Base-by-base conservation (phyloP, 2,113 vertebrate genomes). In the Periophthalmodon schlosseri region DNA sequence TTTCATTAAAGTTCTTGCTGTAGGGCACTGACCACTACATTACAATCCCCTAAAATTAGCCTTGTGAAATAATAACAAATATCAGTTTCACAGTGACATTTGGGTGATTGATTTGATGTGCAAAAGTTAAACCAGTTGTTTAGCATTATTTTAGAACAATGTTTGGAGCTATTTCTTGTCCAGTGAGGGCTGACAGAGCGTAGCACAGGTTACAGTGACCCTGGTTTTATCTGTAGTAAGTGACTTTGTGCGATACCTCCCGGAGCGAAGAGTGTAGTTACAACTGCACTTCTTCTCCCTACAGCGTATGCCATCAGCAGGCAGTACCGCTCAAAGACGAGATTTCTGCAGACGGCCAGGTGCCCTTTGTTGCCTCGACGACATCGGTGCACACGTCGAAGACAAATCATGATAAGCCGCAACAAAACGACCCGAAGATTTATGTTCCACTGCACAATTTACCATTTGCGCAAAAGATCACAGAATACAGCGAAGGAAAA, bases 221-320 rank as follows among this genome's bases (percentile, higher is more conserved):
- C 5, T 8, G 16, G 89, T 91, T 86, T 83, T 76, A 87, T 89
- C 89, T 93, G 90, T 91, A 90, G 91, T 93, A 88, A 93, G 52
- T 21, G 20, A n/a, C 89, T 88, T 91, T 93, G 88, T 91, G 87
- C 88, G 87, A 85, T 83, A 82, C 84, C 73, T 80, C 82, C 81
- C 78, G 82, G 82, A 85, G 85, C 89, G 86, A 84, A 88, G 88
- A 88, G 88, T 91, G 90, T 91, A 91, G 91, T 91, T 90, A 91
- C 84, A 93, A 89, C 89, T 87, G 90, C 91, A 90, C 89, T 81
- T 91, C 90, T 93, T 89, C 90, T 91, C 78, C 84, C 91, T 91
- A 93, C 91, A 93, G 91, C 86, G 86, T 88, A 82, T 84, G 87
- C 80, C 87, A 77, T 79, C 80, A 84, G 74, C 87, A 91, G 87